Evolutionary conservation across 1,140 invertebrate species (phyloP).

Genomic region (Cyphomyrmex costatus): DNA sequence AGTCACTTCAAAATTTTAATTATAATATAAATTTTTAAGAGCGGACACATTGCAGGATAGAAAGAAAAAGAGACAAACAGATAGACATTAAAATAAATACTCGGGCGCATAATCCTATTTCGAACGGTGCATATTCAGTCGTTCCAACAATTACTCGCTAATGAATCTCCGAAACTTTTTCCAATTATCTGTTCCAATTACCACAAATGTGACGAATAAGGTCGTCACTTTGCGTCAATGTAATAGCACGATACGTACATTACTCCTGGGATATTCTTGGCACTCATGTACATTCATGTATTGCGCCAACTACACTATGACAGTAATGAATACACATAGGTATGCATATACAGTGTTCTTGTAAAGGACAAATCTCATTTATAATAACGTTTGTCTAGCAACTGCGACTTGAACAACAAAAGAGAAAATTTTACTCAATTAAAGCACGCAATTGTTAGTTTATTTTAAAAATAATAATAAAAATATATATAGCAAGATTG

Average conservation of each 20-base stretch:
- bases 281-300: constrained; percentile 22
- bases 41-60: too few species aligned
- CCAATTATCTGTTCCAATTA: constrained; percentile 42
- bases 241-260: constrained; percentile 56
- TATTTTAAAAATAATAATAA: neutral
- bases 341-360: constrained; percentile 18
- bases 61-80: neutral
- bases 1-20: constrained; percentile 42
- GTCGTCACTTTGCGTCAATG: constrained; percentile 22
- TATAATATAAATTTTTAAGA: constrained; percentile 41
- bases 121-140: neutral
- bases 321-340: constrained; percentile 22
- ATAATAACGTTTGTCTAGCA: constrained; percentile 31
- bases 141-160: constrained; percentile 33
- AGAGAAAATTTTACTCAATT: constrained; percentile 33
- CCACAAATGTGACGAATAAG: constrained; percentile 20
- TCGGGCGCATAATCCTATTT: constrained; percentile 36
- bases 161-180: constrained; percentile 69
- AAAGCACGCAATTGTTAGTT: constrained; percentile 16
- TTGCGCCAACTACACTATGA: neutral
- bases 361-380: constrained; percentile 41
- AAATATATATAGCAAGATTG: neutral
- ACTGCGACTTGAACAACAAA: neutral
- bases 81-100: constrained; percentile 49
- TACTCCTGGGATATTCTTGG: constrained; percentile 32